A percentile compares a stretch with the other conserved stretches of the same genome.
These are phyloP conservation scores for Drymonia ruficornis DNA, from an alignment of 2,888 invertebrate species.

Conservation along the genomic window DNA sequence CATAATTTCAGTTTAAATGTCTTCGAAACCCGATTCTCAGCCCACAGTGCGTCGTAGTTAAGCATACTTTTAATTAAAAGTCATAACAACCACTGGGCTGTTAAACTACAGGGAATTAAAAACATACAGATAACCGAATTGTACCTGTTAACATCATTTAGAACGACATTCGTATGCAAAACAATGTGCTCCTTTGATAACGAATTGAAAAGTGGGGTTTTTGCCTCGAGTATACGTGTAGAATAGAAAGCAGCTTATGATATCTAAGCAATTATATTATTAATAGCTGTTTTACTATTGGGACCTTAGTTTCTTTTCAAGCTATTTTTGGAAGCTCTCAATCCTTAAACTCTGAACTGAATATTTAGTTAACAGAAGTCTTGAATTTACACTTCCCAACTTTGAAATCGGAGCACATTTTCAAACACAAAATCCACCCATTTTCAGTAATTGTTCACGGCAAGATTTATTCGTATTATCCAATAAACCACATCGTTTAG, in stretches of 20 bases:
- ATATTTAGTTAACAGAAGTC: no score
- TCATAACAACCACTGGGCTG: no score
- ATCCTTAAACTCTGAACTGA: no score
- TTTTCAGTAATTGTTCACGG: conserved; percentile 1
- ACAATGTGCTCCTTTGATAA: conserved; percentile 21
- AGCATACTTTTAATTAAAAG: no score
- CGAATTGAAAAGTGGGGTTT: conserved; percentile 13
- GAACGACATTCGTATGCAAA: conserved; percentile 27
- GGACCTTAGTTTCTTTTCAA: no score
- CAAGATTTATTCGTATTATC: conserved; percentile 2
- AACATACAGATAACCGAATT: conserved; percentile 22
- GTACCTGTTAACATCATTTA: conserved; percentile 23
- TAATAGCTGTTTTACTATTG: no score
- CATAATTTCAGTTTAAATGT: no score
- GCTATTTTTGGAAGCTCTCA: no score
- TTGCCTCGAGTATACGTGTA: conserved; percentile 10
- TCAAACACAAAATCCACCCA: not conserved
- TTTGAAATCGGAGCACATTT: not conserved
- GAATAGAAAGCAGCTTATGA: not conserved
- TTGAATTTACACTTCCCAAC: no score
- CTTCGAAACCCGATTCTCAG: no score
- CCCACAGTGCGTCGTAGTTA: no score
- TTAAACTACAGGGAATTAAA: conserved; percentile 27
- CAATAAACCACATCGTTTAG: conserved; percentile 17
- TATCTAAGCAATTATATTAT: no score